Conservation (phyloP, 2,888 invertebrate species). For the Caenorhabditis angaria region DNA sequence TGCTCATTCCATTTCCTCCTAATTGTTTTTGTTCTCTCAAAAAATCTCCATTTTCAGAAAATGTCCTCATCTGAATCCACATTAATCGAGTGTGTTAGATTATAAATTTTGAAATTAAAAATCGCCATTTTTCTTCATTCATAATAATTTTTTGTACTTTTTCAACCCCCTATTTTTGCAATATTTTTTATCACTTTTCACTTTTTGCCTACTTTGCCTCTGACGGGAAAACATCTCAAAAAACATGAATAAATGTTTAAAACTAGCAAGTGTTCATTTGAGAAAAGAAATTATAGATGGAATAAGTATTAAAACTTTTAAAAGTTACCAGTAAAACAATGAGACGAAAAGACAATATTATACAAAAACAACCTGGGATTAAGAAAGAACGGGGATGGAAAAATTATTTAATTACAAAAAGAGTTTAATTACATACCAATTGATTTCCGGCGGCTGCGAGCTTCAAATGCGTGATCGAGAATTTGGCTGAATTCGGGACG, state of each 20-base stretch:
- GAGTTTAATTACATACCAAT: not conserved
- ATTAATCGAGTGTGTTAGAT: constrained; percentile 43
- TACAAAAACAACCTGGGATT: not conserved
- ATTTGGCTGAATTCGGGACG: not conserved
- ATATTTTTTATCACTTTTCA: constrained; percentile 2
- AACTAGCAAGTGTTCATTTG: not conserved
- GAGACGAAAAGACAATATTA: too few species aligned
- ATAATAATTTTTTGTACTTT: constrained; percentile 3
- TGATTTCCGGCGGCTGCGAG: not conserved
- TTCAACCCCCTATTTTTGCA: constrained; percentile 4
- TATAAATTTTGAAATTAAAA: constrained; percentile 15
- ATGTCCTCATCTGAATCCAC: constrained; percentile 37
- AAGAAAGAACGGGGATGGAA: not conserved
- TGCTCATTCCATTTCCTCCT: constrained; percentile 31
- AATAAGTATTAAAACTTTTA: constrained; percentile 3
- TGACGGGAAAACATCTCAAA: not conserved
- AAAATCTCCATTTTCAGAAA: constrained; percentile 25
- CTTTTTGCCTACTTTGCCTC: not conserved
- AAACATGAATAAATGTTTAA: not conserved
- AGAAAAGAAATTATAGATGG: not conserved
- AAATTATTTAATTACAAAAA: not conserved
- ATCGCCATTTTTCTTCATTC: constrained; percentile 15
- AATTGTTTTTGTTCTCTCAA: not conserved
- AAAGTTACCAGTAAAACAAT: too few species aligned
- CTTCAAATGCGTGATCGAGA: not conserved